Percentiles rank a stretch among this genome's conserved stretches.
phyloP scores from a whole-genome alignment of 2,797 vertebrate species.

The Rhadinocentrus ornatus region DNA sequence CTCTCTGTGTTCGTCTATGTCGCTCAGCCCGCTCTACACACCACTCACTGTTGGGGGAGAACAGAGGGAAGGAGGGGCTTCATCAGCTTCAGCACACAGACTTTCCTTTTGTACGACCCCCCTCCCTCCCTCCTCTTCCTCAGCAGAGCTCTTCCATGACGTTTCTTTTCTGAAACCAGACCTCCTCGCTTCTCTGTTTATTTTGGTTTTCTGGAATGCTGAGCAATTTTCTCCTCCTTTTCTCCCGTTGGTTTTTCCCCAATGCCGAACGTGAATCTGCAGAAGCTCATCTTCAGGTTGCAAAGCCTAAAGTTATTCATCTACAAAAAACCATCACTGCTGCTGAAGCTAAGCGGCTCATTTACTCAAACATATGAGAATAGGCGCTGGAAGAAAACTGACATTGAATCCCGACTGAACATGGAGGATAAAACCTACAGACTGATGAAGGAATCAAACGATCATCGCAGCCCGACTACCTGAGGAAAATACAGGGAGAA shows the following conservation, averaged over 20 bases:
- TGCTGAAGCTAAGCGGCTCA: too few relatives aligned
- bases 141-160: slow-evolving; percentile 68
- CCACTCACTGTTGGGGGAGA: slow-evolving; percentile 77
- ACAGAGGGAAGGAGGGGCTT: slow-evolving; percentile 74
- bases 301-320: too few relatives aligned
- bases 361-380: too few relatives aligned
- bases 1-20: slow-evolving; percentile 28
- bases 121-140: slow-evolving; percentile 19
- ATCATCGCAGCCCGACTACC: too few relatives aligned
- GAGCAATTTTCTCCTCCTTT: slow-evolving; percentile 55
- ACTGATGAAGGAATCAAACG: too few relatives aligned
- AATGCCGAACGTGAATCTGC: not conserved
- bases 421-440: too few relatives aligned
- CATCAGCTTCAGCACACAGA: slow-evolving; percentile 62
- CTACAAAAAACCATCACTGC: too few relatives aligned
- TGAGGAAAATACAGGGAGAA: too few relatives aligned
- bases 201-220: slow-evolving; percentile 71
- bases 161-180: slow-evolving; percentile 60
- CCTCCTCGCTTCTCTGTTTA: slow-evolving; percentile 68
- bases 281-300: slow-evolving; percentile 5
- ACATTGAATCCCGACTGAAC: too few relatives aligned
- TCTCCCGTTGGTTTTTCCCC: slow-evolving; percentile 20
- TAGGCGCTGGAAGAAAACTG: too few relatives aligned
- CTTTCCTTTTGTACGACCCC: slow-evolving; percentile 62
- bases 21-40: slow-evolving; percentile 30